A percentile compares a stretch with the other conserved stretches of the same genome.
Evolutionary conservation across 2,113 vertebrate genomes (phyloP).

Genomic region (Andinoacara biseriatus): DNA sequence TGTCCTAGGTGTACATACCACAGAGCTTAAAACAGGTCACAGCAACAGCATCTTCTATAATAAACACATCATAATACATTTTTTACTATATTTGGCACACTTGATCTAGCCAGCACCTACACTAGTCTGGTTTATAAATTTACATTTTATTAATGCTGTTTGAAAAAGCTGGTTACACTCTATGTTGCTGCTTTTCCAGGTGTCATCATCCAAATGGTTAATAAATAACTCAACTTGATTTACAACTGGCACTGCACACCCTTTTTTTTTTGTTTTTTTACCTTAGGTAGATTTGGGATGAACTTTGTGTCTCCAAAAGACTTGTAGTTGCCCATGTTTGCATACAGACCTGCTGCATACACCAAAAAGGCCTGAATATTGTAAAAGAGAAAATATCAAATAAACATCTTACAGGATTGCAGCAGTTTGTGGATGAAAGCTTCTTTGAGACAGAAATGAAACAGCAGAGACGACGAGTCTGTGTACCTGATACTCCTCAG

Average conservation of each 20-base stretch:
- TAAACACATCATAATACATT: not conserved
- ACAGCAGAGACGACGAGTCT: not conserved
- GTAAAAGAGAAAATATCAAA: not conserved
- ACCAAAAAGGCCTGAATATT: conserved; percentile 86
- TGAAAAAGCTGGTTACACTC: not conserved
- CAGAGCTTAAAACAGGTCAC: not conserved
- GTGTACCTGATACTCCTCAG: conserved; percentile 88
- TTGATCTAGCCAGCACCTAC: not conserved
- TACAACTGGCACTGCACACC: not conserved
- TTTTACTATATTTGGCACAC: not conserved
- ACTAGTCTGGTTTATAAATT: not conserved
- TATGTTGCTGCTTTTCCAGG: not conserved
- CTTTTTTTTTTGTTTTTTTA: conserved; percentile 69
- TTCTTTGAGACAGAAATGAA: not conserved
- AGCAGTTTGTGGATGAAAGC: not conserved
- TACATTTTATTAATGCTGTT: not conserved
- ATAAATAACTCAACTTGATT: not conserved
- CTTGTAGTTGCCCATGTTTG: conserved; percentile 97
- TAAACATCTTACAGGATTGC: not conserved
- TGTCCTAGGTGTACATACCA: conserved; percentile 79
- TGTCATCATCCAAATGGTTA: not conserved
- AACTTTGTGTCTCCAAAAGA: conserved; percentile 95
- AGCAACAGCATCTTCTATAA: not conserved
- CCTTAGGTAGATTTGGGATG: conserved; percentile 89
- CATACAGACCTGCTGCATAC: conserved; percentile 89